These are phyloP conservation scores for Resseliella maxima DNA, from an alignment of 2,888 invertebrate species.

Conservation along the genomic window DNA sequence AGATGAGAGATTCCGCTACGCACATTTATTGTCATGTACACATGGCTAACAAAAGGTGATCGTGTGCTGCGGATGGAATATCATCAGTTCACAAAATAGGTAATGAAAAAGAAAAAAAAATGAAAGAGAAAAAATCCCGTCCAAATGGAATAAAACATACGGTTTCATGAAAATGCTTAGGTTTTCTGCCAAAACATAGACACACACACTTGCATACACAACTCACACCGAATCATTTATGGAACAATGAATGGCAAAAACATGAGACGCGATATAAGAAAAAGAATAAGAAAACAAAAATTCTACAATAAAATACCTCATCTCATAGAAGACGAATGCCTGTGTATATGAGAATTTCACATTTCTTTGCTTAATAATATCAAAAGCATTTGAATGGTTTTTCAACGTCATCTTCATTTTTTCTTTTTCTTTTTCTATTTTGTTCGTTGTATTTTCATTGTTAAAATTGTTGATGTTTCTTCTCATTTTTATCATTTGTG, in stretches of 20 bases:
- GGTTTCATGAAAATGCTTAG: constrained; percentile 15
- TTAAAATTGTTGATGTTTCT: not conserved
- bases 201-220: not conserved
- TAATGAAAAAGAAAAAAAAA: too few species aligned
- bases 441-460: not conserved
- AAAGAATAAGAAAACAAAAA: not conserved
- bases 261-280: not conserved
- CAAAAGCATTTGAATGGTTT: constrained; percentile 2
- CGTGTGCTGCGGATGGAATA: constrained; percentile 29
- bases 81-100: not conserved
- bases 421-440: not conserved
- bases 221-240: not conserved
- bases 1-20: constrained; percentile 20
- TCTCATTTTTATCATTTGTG: not conserved
- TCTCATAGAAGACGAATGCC: not conserved
- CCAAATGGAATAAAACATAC: not conserved
- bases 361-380: constrained; percentile 29
- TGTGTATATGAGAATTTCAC: not conserved
- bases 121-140: not conserved
- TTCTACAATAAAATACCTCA: not conserved
- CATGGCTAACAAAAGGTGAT: constrained; percentile 16
- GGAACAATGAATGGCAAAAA: not conserved
- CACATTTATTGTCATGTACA: constrained; percentile 7
- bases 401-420: too few species aligned
- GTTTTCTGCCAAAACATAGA: not conserved